Evolutionary conservation across 35 echinoderm and acorn worm genomes (phyloP).

Genomic region (Stichopus chloronotus): DNA sequence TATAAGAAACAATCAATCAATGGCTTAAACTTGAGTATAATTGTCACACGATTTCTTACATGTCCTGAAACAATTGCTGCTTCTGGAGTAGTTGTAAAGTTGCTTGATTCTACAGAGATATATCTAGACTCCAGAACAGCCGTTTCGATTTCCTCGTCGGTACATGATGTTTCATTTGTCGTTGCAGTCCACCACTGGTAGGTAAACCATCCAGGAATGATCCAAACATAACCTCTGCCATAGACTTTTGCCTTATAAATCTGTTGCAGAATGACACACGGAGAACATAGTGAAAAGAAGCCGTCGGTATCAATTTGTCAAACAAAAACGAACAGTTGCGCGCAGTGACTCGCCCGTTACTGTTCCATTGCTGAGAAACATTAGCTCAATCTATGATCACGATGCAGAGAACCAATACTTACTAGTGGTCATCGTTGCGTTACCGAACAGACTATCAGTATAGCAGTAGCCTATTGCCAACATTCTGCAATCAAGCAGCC

Average conservation of each 20-base stretch:
- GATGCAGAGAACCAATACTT: neutral
- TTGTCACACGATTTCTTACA: neutral
- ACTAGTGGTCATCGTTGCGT: neutral
- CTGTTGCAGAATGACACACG: neutral
- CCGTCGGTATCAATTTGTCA: neutral
- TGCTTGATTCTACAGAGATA: conserved; percentile 6
- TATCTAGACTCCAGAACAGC: conserved; percentile 43
- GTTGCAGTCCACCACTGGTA: neutral
- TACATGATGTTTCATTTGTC: neutral
- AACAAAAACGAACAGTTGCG: neutral
- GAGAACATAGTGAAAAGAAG: neutral
- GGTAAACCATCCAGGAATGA: conserved; percentile 40
- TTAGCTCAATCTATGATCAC: neutral
- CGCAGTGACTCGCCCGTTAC: neutral
- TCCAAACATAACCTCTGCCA: conserved; percentile 39
- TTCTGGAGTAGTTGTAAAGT: neutral
- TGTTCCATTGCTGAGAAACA: neutral
- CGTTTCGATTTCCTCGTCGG: conserved; percentile 9
- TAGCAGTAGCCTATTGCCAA: too few species aligned
- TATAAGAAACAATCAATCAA: neutral
- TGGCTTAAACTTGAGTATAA: neutral
- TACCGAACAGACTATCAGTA: too few species aligned
- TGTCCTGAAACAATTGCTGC: neutral
- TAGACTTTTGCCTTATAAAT: conserved; percentile 8
- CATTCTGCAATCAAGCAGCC: too few species aligned